These are phyloP conservation scores for Pteropus alecto DNA, from an alignment of 2,113 vertebrate genomes.

Conservation along the genomic window DNA sequence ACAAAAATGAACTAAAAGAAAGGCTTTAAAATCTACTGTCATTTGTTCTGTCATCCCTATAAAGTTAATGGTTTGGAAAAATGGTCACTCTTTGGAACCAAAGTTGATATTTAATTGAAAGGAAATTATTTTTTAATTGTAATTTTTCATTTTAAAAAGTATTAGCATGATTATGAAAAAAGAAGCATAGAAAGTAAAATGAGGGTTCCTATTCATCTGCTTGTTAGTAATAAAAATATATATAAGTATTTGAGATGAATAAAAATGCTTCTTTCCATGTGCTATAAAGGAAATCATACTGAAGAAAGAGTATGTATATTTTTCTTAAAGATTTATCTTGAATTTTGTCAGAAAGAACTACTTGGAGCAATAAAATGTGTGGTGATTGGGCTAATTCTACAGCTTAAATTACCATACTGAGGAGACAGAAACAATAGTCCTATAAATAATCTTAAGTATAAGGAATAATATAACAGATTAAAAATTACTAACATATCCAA, in stretches of 20 bases:
- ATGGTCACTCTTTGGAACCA: slow-evolving; percentile 80
- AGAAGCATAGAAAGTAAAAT: slow-evolving; percentile 53
- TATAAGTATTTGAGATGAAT: slow-evolving; percentile 47
- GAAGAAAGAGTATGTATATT: slow-evolving; percentile 42
- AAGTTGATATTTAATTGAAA: slow-evolving; percentile 85
- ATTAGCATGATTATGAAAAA: slow-evolving; percentile 70
- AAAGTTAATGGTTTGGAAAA: slow-evolving; percentile 83
- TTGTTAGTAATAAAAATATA: slow-evolving; percentile 31
- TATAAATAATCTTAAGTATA: slow-evolving; percentile 9
- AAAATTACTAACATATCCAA: slow-evolving; percentile 42
- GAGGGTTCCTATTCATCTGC: slow-evolving; percentile 51
- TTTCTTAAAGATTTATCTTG: slow-evolving; percentile 9
- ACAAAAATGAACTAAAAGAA: slow-evolving; percentile 78
- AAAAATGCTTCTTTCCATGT: slow-evolving; percentile 33
- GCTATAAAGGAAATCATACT: background rate
- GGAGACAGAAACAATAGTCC: background rate
- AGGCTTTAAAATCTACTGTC: slow-evolving; percentile 77
- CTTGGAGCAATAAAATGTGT: slow-evolving; percentile 15
- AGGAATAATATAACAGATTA: background rate
- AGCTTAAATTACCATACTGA: background rate
- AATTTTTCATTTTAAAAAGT: slow-evolving; percentile 65
- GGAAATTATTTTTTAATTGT: slow-evolving; percentile 81
- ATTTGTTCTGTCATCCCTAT: slow-evolving; percentile 79
- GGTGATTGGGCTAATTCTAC: background rate
- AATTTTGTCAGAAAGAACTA: slow-evolving; percentile 54